Base-by-base conservation (phyloP, 2,888 invertebrate species). In the Ectemnius cavifrons region DNA sequence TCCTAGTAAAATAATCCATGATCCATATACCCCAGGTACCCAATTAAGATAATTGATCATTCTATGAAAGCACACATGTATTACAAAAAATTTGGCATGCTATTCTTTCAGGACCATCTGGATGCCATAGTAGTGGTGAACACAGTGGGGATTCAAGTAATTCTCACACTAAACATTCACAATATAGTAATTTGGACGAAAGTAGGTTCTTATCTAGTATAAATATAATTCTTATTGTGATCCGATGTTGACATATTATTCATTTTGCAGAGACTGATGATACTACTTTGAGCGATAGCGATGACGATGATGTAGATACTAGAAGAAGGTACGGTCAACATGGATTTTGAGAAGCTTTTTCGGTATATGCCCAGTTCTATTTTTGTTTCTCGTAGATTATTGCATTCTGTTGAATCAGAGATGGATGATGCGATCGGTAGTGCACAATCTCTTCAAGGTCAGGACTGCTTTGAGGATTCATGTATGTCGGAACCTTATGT, bases 401-500 rank as follows among this genome's bases (percentile, higher is more conserved):
- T 77, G 47, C 88, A 88, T 81, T 86, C 88, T 27, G 85, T 89
- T 52, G 90, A 90, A 61, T 79, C 86, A 6, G 88, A 90, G 63
- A 88, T 89, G 86, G 90, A 91, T 59, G 88, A 90, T 76, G 87
- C 89, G 4, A 87, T 89, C 6, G 85, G 84, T n/a, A 87, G 87
- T 69, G 84, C 85, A 37, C 80, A 86, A 46, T 83, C 85, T 27
- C 78, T 84, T 16, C 82, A 87, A 71, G 85, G 82, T 2, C 83
- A 84, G 2, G 86, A 88, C 49, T 80, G 71, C 27, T 89, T 85
- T 45, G 86, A 87, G 47, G 87, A 88, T 20, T 74, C 80, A 11
- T 84, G 81, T 67, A 76, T 84, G 23, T 91, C 91, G 60, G 92
- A 92, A 78, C 90, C 92, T 5, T 90, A 92, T 75, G 92, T 95